Conservation (phyloP, 2,797 vertebrate species). For the Nyctibius grandis region DNA sequence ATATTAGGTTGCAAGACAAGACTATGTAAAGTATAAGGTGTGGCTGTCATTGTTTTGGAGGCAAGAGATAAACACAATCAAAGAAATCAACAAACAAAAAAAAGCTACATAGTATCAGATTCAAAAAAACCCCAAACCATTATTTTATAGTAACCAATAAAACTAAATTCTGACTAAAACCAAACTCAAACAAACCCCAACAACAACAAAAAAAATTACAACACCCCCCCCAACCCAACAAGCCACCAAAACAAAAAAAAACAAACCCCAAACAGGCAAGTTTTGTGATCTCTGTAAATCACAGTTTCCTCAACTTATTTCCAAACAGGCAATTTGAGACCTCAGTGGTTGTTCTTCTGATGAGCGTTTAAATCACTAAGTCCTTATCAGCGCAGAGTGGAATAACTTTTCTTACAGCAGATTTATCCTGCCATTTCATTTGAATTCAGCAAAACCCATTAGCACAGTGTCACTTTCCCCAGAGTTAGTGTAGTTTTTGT, state of each 20-base stretch:
- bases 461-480: neutral
- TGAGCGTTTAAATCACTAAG: neutral
- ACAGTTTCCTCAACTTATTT: neutral
- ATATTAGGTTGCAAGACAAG: neutral
- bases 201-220: neutral
- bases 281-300: neutral
- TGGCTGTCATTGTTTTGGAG: neutral
- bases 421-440: neutral
- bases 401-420: neutral
- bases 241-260: neutral
- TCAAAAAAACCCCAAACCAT: neutral
- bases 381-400: neutral
- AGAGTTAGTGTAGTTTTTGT: neutral
- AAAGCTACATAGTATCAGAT: neutral
- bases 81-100: neutral
- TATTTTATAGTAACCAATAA: neutral
- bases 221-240: neutral
- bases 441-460: neutral
- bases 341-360: neutral
- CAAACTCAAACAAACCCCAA: neutral
- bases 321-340: neutral
- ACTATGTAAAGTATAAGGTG: neutral
- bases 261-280: neutral
- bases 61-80: neutral
- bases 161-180: neutral